Evolutionary conservation across 2,113 vertebrate species (phyloP).

Genomic region (Lontra canadensis): DNA sequence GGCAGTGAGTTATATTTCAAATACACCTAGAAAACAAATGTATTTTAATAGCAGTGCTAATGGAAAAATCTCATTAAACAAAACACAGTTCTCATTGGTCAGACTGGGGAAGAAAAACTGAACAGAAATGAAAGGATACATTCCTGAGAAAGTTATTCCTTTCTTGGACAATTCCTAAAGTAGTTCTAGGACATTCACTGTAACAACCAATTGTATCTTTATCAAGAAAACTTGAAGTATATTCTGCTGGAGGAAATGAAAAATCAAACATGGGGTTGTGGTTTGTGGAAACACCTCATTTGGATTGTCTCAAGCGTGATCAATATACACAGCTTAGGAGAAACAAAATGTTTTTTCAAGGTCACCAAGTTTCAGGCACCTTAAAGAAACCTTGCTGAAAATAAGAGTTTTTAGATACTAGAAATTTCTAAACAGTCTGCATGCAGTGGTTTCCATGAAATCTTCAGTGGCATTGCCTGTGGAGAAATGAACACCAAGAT

Average conservation of each 20-base stretch:
- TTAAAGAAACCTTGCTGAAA: constrained; percentile 56
- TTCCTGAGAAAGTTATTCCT: neutral
- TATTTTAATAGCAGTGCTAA: constrained; percentile 10
- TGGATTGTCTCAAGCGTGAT: neutral
- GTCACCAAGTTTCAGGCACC: neutral
- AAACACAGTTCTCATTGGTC: neutral
- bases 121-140: neutral
- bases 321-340: neutral
- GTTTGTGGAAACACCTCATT: neutral
- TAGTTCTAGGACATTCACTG: neutral
- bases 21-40: constrained; percentile 13
- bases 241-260: constrained; percentile 22
- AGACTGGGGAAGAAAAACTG: neutral
- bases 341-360: neutral
- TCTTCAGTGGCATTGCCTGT: neutral
- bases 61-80: constrained; percentile 29
- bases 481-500: neutral
- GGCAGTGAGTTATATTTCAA: neutral
- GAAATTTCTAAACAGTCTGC: neutral
- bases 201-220: constrained; percentile 35
- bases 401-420: constrained; percentile 22
- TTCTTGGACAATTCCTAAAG: neutral
- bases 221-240: constrained; percentile 36
- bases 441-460: neutral
- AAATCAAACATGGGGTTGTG: neutral